phyloP scores from a whole-genome alignment of 2,113 vertebrate genomes.

The Excalfactoria chinensis region DNA sequence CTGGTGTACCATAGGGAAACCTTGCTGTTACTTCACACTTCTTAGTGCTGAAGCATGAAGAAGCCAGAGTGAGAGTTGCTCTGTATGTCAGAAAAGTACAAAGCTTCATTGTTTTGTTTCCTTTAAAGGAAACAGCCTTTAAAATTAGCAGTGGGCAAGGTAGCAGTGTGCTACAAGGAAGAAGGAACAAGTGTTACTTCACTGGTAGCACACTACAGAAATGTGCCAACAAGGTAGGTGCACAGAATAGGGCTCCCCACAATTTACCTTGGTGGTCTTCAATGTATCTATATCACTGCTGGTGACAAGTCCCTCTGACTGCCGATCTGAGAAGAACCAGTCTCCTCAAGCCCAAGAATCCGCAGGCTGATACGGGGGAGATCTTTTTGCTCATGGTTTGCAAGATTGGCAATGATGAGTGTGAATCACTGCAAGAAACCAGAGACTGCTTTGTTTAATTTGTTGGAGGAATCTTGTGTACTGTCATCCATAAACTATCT shows the following conservation, averaged over 20 bases:
- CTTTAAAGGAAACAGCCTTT: not conserved
- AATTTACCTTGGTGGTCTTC: not conserved
- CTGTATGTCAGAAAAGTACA: not conserved
- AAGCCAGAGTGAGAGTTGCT: not conserved
- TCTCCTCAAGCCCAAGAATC: not conserved
- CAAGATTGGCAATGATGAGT: not conserved
- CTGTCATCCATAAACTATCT: not conserved
- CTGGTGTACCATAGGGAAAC: not conserved
- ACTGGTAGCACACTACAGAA: not conserved
- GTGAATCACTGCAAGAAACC: constrained; percentile 1
- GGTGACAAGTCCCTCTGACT: not conserved
- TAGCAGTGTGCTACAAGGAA: not conserved
- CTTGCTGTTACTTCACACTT: not conserved
- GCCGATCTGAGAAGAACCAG: not conserved
- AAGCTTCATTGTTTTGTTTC: not conserved
- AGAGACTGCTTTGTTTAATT: not conserved
- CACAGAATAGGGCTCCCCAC: not conserved
- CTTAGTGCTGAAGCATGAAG: not conserved
- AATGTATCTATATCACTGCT: not conserved
- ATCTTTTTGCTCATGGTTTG: not conserved
- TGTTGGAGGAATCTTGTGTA: not conserved
- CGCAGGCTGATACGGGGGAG: not conserved
- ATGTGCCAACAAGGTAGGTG: not conserved
- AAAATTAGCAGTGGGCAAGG: not conserved
- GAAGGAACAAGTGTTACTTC: not conserved